Percentiles rank a stretch among this genome's conserved stretches.
Evolutionary conservation across 2,888 invertebrate genomes (phyloP).

Genomic region (Meandrusa payeni): DNA sequence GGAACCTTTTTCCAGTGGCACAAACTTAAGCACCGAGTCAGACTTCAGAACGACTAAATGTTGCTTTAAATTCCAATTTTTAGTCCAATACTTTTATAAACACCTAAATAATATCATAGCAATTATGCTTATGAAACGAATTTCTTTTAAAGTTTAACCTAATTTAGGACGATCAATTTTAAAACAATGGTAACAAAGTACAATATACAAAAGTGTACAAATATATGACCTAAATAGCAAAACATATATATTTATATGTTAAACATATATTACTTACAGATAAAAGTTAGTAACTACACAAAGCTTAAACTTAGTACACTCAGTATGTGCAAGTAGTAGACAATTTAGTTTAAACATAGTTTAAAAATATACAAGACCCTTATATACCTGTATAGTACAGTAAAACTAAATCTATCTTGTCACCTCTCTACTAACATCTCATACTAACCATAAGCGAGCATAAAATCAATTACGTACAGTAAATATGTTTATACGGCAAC

Average conservation of each 20-base stretch:
- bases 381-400: no score
- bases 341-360: no score
- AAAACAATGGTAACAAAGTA: constrained; percentile 4
- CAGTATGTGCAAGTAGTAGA: no score
- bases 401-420: no score
- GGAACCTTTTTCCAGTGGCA: constrained; percentile 6
- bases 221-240: neutral
- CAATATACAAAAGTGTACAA: neutral
- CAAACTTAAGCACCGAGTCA: constrained; percentile 11
- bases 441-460: no score
- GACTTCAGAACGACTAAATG: constrained; percentile 6
- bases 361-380: no score
- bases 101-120: neutral
- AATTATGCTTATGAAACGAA: neutral
- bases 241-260: neutral
- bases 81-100: constrained; percentile 1
- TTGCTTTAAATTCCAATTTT: neutral
- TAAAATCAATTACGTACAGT: no score
- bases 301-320: no score
- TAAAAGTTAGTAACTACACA: no score
- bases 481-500: no score
- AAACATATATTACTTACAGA: neutral
- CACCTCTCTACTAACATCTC: no score
- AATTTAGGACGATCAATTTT: constrained; percentile 3
- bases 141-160: neutral